A percentile compares a stretch with the other conserved stretches of the same genome.
These are phyloP conservation scores for Rafetus swinhoei DNA, from an alignment of 2,113 vertebrate species.

Conservation along the genomic window DNA sequence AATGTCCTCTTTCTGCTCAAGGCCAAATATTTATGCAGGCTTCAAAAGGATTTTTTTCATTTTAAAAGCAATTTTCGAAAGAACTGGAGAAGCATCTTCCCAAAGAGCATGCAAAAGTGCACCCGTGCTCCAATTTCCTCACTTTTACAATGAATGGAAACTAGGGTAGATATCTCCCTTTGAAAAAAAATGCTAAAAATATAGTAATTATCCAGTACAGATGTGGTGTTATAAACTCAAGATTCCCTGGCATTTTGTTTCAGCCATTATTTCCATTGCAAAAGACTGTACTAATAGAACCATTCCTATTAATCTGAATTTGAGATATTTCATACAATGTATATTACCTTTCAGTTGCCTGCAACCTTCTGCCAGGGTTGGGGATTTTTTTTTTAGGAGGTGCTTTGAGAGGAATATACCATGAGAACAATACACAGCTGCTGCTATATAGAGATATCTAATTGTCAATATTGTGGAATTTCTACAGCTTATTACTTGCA, in stretches of 20 bases:
- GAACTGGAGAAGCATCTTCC: neutral
- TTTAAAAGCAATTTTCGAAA: slow-evolving; percentile 52
- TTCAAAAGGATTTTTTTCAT: slow-evolving; percentile 11
- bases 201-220: slow-evolving; percentile 71
- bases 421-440: slow-evolving; percentile 90
- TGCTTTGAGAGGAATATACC: slow-evolving; percentile 88
- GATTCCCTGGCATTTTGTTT: slow-evolving; percentile 70
- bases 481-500: slow-evolving; percentile 91
- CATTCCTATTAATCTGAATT: slow-evolving; percentile 82
- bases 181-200: slow-evolving; percentile 68
- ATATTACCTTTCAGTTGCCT: slow-evolving; percentile 85
- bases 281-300: slow-evolving; percentile 79
- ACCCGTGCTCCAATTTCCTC: neutral
- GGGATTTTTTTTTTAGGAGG: slow-evolving; percentile 76
- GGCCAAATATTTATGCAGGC: slow-evolving; percentile 13
- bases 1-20: neutral
- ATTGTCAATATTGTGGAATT: slow-evolving; percentile 92
- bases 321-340: slow-evolving; percentile 84
- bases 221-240: slow-evolving; percentile 71
- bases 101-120: neutral
- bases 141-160: slow-evolving; percentile 64
- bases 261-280: slow-evolving; percentile 68
- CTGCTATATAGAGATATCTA: slow-evolving; percentile 91
- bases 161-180: slow-evolving; percentile 57
- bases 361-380: slow-evolving; percentile 86